Evolutionary conservation across 2,113 vertebrate species (phyloP), one percentile per base, ranked within the genome.

Genomic region (Alouatta palliata): DNA sequence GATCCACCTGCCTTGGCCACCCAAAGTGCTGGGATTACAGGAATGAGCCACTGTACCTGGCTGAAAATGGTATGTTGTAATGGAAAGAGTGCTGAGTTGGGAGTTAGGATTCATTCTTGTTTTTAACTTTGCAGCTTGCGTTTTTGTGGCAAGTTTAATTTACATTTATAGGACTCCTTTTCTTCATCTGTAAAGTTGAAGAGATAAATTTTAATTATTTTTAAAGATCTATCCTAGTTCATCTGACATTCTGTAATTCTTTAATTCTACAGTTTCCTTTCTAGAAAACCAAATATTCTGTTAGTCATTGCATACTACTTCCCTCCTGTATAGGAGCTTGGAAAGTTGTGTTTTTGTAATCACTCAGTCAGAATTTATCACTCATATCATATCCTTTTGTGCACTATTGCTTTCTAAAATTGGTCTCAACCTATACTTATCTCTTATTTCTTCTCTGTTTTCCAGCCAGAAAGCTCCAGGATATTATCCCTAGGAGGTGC

Each of bases 161-260:
- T 81, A 90, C 17, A 61, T 94, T 13, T 88, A 64, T 87, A 32
- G 21, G 16, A 35, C 3, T 79, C 56, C 54, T 66, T 95, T 92
- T 80, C 27, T 61, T 87, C 32, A 90, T 79, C 25, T 96, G 19
- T 92, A 90, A 90, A 92, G 71, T 25, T 84, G 66, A 75, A 94
- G 43, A 87, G 43, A 17, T 92, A 27, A 86, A 77, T 3, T 82
- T 91, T 91, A 54, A 49, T 83, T 76, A 80, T 80, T 40, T 96
- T 96, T 82, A 23, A 91, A 68, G 25, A 49, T 73, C 58, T 77
- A 49, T 91, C 82, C 2, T 11, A 49, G 61, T 84, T 93, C 12
- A 52, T 81, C 52, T 96, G 43, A 32, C 66, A 81, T 73, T 19
- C 13, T 93, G 1, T 85, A 80, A 47, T 80, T 30, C 40, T 91